Percentiles rank a stretch among this genome's conserved stretches.
Evolutionary conservation across 1,140 invertebrate genomes (phyloP).

Genomic region (Leptinotarsa undecemlineata): DNA sequence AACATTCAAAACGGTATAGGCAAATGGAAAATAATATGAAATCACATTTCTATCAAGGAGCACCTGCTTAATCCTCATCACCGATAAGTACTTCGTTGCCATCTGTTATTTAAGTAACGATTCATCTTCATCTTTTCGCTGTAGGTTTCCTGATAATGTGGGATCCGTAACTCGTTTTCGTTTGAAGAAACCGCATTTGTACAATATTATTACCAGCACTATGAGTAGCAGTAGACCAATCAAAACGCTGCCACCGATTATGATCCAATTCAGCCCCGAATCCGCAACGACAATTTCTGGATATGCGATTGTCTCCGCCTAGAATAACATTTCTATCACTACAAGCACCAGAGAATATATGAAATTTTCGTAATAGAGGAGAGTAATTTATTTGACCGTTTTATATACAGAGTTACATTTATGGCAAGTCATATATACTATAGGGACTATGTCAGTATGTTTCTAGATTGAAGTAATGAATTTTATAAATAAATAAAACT

Average conservation of each 20-base stretch:
- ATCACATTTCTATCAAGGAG: conserved; percentile 3
- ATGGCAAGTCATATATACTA: too few species aligned
- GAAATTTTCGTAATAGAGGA: too few species aligned
- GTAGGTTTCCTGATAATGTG: conserved; percentile 79
- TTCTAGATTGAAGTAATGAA: too few species aligned
- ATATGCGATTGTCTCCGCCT: conserved; percentile 81
- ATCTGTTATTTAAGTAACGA: conserved; percentile 24
- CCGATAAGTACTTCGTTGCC: not conserved
- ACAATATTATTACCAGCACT: conserved; percentile 74
- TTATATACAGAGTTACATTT: too few species aligned
- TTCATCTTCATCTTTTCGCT: conserved; percentile 63
- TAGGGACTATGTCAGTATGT: too few species aligned
- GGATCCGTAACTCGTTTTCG: conserved; percentile 69
- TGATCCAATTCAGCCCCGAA: conserved; percentile 75
- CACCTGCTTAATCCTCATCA: not conserved
- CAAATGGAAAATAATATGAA: not conserved
- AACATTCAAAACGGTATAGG: not conserved
- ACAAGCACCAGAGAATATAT: not conserved
- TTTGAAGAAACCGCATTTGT: conserved; percentile 90
- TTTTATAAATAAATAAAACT: too few species aligned
- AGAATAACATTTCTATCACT: conserved; percentile 43
- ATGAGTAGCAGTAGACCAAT: conserved; percentile 79
- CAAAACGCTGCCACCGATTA: conserved; percentile 79
- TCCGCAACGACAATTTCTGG: conserved; percentile 72
- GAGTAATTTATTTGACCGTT: too few species aligned